Evolutionary conservation across 2,797 vertebrate species (phyloP).

Genomic region (Selene dorsalis): DNA sequence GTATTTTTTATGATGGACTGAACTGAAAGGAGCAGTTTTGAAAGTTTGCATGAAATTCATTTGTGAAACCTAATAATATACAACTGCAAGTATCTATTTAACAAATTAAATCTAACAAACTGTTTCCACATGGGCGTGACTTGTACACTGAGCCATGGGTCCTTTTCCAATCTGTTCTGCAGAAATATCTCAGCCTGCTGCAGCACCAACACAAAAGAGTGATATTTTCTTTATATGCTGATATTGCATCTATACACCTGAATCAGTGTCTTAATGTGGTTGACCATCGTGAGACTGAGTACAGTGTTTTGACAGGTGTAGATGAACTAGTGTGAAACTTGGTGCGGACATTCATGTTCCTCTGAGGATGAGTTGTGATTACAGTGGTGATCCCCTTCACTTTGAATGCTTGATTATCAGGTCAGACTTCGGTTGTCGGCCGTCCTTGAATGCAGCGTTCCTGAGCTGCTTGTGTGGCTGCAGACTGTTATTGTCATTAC

Average conservation of each 20-base stretch:
- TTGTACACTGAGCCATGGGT: too few relatives aligned
- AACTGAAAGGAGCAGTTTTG: not conserved
- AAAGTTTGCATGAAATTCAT: not conserved
- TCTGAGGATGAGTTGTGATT: not conserved
- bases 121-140: too few relatives aligned
- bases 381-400: not conserved
- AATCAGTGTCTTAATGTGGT: not conserved
- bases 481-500: not conserved
- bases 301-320: not conserved
- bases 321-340: not conserved
- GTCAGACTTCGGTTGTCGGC: not conserved
- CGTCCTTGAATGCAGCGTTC: not conserved
- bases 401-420: not conserved
- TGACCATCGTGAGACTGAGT: not conserved
- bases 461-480: not conserved
- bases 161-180: too few relatives aligned
- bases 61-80: not conserved
- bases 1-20: not conserved
- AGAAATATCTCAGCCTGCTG: too few relatives aligned
- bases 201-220: too few relatives aligned
- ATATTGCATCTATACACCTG: not conserved
- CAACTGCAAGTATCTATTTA: not conserved
- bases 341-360: not conserved
- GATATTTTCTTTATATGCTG: not conserved
- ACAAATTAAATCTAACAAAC: not conserved